Evolutionary conservation across 2,797 vertebrate genomes (phyloP).

Genomic region (Rhadinocentrus ornatus): DNA sequence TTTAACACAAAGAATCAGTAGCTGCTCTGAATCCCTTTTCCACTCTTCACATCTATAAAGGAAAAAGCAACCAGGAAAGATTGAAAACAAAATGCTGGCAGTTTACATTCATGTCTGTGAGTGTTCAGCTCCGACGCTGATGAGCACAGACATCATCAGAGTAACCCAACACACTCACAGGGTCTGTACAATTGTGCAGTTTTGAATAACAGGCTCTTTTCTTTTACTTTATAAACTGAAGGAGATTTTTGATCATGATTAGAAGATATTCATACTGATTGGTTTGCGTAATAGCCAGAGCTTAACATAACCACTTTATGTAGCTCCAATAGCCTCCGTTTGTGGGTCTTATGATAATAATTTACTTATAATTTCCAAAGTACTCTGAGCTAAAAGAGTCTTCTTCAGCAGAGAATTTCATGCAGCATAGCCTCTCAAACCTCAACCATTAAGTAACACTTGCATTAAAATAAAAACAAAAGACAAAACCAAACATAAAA

Average conservation of each 20-base stretch:
- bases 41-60: conserved; percentile 35
- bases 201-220: conserved; percentile 46
- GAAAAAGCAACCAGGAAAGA: conserved; percentile 53
- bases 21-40: conserved; percentile 43
- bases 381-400: conserved; percentile 44
- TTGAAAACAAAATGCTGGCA: conserved; percentile 58
- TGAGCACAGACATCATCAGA: conserved; percentile 53
- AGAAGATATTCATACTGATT: conserved; percentile 23
- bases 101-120: conserved; percentile 78
- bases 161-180: conserved; percentile 55
- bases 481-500: conserved; percentile 46
- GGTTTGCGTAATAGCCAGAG: conserved; percentile 16
- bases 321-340: conserved; percentile 31
- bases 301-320: conserved; percentile 20
- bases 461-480: conserved; percentile 49
- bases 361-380: conserved; percentile 53
- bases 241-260: conserved; percentile 22
- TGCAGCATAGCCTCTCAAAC: conserved; percentile 62
- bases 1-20: conserved; percentile 41
- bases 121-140: conserved; percentile 46
- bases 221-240: conserved; percentile 32
- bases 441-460: conserved; percentile 53
- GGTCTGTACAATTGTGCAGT: conserved; percentile 74
- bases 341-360: conserved; percentile 40
- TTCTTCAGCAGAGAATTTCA: conserved; percentile 32